Percentiles rank a stretch among this genome's conserved stretches.
phyloP scores from a whole-genome alignment of 1,140 invertebrate species.

The Calosoma granatense region DNA sequence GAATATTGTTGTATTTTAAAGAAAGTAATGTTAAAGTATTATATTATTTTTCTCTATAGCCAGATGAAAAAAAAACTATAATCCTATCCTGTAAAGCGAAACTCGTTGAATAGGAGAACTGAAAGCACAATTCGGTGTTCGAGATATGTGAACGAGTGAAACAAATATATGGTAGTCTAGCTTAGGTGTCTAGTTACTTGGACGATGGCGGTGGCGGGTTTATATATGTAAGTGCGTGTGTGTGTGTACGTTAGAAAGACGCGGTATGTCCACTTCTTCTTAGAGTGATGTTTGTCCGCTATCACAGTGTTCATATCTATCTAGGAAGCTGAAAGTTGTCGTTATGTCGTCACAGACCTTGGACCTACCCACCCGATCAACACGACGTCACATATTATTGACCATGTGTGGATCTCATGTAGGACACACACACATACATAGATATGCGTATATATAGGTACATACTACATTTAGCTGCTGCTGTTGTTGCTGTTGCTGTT shows the following conservation, averaged over 20 bases:
- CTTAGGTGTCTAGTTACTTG: not conserved
- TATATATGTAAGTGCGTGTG: not conserved
- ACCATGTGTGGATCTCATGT: slow-evolving; percentile 8
- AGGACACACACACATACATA: slow-evolving; percentile 1
- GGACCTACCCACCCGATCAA: not conserved
- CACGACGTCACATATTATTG: slow-evolving; percentile 3
- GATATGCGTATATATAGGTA: not conserved
- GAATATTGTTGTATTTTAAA: too few species aligned
- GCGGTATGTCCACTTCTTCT: not conserved
- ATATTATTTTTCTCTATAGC: too few species aligned
- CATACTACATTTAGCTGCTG: too few species aligned
- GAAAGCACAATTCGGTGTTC: too few species aligned
- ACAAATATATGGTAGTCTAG: too few species aligned
- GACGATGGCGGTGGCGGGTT: not conserved
- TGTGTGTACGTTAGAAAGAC: too few species aligned
- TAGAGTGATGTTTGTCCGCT: not conserved
- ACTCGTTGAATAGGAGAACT: too few species aligned
- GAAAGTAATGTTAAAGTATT: too few species aligned
- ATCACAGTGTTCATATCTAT: not conserved
- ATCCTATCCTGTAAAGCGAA: too few species aligned
- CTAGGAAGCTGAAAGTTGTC: slow-evolving; percentile 5
- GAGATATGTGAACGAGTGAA: too few species aligned
- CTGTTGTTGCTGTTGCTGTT: too few species aligned
- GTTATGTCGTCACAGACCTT: slow-evolving; percentile 7
- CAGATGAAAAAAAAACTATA: too few species aligned